Evolutionary conservation across 1,140 invertebrate genomes (phyloP), one percentile per base, ranked within the genome.

Genomic region (Fopius arisanus): DNA sequence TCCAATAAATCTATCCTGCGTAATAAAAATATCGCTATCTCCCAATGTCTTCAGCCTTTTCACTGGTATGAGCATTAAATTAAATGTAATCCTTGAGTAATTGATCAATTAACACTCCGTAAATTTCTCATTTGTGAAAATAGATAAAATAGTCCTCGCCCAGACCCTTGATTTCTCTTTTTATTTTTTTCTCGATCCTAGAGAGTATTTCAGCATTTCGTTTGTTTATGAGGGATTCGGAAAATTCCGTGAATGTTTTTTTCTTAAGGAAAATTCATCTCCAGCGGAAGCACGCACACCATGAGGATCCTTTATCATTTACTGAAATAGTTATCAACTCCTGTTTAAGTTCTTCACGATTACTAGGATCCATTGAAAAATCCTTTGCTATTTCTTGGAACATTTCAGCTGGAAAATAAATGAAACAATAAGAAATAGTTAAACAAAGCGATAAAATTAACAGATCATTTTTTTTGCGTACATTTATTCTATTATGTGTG

Each of bases 361-460:
- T 83, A 6, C 76, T 67, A 68, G 86, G 84, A 67, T 83, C 79
- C 26, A 76, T 66, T 14, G 80, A 29, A 66, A 82, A 88, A 75
- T 87, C 84, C 26, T 79, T 43, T 26, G 81, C 80, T 43, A 88
- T 83, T 78, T 80, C 80, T 65, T 82, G 43, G 65, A 87, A 87
- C 54, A 87, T 75, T 65, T 85, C 78, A 28, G 48, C 85, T 87
- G 74, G 7, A 82, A 81, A 31, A 70, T 26, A 23, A 43, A 6
- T 43, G 29, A 9, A 28, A 29, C 3, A 26, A 65, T 54, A 14
- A 16, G 65, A 51, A 72, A 59, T 59, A 10, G 29, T 37, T n/a
- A n/a, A 48, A 48, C 43, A 48, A 9, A n/a, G 6, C n/a, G 3
- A 48, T 48, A 4, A 3, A 48, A 3, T 9, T 48, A 3, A 9